Evolutionary conservation across 1,140 invertebrate genomes (phyloP).

Genomic region (Pectinophora gossypiella): DNA sequence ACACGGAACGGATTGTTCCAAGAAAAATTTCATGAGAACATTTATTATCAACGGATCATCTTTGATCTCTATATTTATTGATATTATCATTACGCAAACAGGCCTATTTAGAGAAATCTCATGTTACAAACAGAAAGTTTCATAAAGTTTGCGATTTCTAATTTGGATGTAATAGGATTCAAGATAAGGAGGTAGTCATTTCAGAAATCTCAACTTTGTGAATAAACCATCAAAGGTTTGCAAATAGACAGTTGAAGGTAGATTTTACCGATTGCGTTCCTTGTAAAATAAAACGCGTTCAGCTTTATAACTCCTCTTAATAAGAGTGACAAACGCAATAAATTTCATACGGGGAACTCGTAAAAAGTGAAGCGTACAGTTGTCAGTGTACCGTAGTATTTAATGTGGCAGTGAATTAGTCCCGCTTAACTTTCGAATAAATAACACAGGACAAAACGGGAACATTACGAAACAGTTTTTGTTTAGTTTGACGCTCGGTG

Average conservation of each 20-base stretch:
- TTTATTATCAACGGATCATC: background rate
- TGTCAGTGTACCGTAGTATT: conserved; percentile 40
- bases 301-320: conserved; percentile 39
- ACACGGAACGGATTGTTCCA: conserved; percentile 10
- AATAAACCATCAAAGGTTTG: background rate
- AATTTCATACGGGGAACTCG: conserved; percentile 45
- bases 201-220: background rate
- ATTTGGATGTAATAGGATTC: background rate
- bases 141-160: too few species aligned
- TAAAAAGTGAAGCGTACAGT: conserved; percentile 52
- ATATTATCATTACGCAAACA: too few species aligned
- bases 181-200: background rate
- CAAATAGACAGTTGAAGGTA: conserved; percentile 4
- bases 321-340: conserved; percentile 48
- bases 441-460: conserved; percentile 20
- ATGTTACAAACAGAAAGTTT: too few species aligned
- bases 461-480: background rate
- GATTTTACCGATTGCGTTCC: conserved; percentile 14
- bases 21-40: background rate
- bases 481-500: background rate
- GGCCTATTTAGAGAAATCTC: too few species aligned
- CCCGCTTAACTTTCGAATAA: conserved; percentile 46
- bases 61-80: background rate
- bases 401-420: conserved; percentile 53
- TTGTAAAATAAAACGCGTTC: conserved; percentile 32